Evolutionary conservation across 2,797 vertebrate species (phyloP).

Genomic region (Sebastes itinus): DNA sequence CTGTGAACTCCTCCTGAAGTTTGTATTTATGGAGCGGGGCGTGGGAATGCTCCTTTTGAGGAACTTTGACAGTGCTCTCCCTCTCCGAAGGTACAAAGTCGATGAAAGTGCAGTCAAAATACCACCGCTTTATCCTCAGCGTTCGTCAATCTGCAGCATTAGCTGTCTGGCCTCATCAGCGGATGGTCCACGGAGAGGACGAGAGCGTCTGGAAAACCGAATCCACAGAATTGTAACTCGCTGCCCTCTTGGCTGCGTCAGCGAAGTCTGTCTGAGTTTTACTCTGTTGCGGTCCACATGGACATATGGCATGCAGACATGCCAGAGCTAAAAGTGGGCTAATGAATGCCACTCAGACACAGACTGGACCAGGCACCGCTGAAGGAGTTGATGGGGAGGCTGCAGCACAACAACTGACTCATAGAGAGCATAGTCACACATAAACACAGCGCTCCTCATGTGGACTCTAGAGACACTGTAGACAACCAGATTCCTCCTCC

Average conservation of each 20-base stretch:
- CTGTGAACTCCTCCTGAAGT: conserved; percentile 23
- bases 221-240: conserved; percentile 19
- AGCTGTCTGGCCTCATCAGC: not conserved
- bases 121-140: not conserved
- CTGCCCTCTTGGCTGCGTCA: conserved; percentile 24
- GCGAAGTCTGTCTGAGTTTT: conserved; percentile 19
- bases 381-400: conserved; percentile 2
- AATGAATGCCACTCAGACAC: conserved; percentile 28
- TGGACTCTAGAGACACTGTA: not conserved
- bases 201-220: conserved; percentile 25
- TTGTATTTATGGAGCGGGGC: conserved; percentile 56
- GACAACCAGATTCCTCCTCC: not conserved
- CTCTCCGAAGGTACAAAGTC: not conserved
- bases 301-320: conserved; percentile 40
- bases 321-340: conserved; percentile 32
- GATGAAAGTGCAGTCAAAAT: not conserved
- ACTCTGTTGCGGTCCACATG: conserved; percentile 24
- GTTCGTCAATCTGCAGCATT: conserved; percentile 22
- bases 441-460: not conserved
- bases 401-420: conserved; percentile 21
- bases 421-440: not conserved
- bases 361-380: conserved; percentile 7
- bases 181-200: not conserved
- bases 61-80: conserved; percentile 17
- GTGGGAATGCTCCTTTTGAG: conserved; percentile 46